Base-by-base conservation (phyloP, 2,888 invertebrate species). In the Odontocolon sp. region DNA sequence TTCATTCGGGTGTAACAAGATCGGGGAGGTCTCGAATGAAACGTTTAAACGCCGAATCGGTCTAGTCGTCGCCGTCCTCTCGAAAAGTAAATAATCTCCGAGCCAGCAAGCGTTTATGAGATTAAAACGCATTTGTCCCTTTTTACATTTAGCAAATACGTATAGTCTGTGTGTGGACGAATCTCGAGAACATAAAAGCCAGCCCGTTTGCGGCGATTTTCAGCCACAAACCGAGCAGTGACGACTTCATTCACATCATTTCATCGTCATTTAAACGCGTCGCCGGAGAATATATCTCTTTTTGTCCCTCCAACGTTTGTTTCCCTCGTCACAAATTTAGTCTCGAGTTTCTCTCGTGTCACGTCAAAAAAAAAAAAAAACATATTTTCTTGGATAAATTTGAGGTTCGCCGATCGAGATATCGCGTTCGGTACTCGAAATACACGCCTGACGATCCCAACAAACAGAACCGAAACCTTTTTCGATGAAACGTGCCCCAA, bases 261-360 rank as follows among this genome's bases (percentile, higher is more conserved):
- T 54, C 50, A 68, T 67, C 63, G 66, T 36, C 71, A 50, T 66
- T 76, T 47, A 33, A 76, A 67, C 52, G 56, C 47, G 61, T 66
- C 70, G 31, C 18, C 57, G 1, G 6, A 56, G n/a, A 40, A 66
- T 3, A 14, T 36, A 26, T 40, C 26, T 28, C 26, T 28, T 28
- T 31, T 3, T 21, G 14, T 2, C 16, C 21, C 3, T 33, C 23
- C n/a, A 36, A 40, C 16, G 66, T 16, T 54, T 54, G 40, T 54
- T 54, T 42, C 45, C 31, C 42, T 56, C 56, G 56, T 54, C 40
- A 31, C 28, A n/a, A 18, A n/a, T 3, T 61, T 21, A 2, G n/a
- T 61, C 70, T 76, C 71, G 16, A 26, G 9, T 77, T 57, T 63
- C 45, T 38, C 11, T 14, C 9, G 31, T 21, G 11, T 18, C 61